A percentile compares a stretch with the other conserved stretches of the same genome.
These are phyloP conservation scores for Oscarella lobularis DNA, from an alignment of 37 sponge, comb jelly and placozoan genomes.

Conservation along the genomic window DNA sequence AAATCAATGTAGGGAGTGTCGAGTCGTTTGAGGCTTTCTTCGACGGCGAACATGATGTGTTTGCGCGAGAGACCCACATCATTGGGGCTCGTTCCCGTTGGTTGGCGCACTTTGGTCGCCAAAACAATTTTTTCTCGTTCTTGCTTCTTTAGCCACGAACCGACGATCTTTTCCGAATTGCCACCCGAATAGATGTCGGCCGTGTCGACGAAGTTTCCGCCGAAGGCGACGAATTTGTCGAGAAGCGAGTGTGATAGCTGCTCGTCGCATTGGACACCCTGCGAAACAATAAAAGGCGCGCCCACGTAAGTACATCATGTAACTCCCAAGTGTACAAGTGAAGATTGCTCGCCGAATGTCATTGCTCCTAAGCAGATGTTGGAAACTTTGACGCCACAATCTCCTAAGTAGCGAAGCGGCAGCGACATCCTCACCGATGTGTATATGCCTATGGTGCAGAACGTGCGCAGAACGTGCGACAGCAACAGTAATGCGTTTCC, in stretches of 20 bases:
- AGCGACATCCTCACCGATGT: too few species aligned
- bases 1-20: slow-evolving; percentile 65
- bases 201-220: slow-evolving; percentile 92
- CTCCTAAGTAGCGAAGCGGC: too few species aligned
- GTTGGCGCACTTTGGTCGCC: slow-evolving; percentile 13
- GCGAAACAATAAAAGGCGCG: too few species aligned
- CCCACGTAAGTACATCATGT: too few species aligned
- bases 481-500: too few species aligned
- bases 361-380: slow-evolving; percentile 72
- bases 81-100: slow-evolving; percentile 56
- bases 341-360: slow-evolving; percentile 86
- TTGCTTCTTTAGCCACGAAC: slow-evolving; percentile 42
- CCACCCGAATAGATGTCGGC: slow-evolving; percentile 76
- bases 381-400: slow-evolving; percentile 73
- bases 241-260: slow-evolving; percentile 32
- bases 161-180: slow-evolving; percentile 57
- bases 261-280: slow-evolving; percentile 67
- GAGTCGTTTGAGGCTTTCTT: slow-evolving; percentile 53
- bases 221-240: slow-evolving; percentile 56
- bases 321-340: too few species aligned
- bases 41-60: slow-evolving; percentile 55
- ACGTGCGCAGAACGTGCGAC: too few species aligned
- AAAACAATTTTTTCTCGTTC: not conserved
- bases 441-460: too few species aligned
- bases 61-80: slow-evolving; percentile 65